Evolutionary conservation across 2,888 invertebrate genomes (phyloP), one percentile per base, ranked within the genome.

Genomic region (Campoletis raptor): DNA sequence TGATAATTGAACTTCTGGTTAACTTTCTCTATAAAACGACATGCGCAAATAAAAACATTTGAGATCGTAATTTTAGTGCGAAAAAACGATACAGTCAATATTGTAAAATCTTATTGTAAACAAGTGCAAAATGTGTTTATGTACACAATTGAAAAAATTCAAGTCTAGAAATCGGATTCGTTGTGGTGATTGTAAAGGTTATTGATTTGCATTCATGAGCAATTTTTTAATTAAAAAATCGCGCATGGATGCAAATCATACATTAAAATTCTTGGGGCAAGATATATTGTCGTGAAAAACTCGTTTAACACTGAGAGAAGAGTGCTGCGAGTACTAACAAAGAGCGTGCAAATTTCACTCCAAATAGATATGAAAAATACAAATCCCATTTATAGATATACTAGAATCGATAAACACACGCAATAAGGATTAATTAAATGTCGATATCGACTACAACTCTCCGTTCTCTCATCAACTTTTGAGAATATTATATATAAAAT

Each of bases 401-500:
- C n/a, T n/a, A 30, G 30, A 30, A 30, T 48, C 45, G 70, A 48
- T 70, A 21, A 4, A 18, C 12, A 24, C 21, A 37, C 2, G n/a
- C 52, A 36, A n/a, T 52, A 36, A 52, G 48, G 48, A 45, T 64
- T 45, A 74, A 84, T 69, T 12, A 69, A n/a, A 30, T n/a, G 36
- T 48, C 73, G 57, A 37, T 42, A 15, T 24, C 37, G 67, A 67
- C 42, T n/a, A 64, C n/a, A 69, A 45, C 18, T 3, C 21, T n/a
- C n/a, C 48, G 30, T 61, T 57, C 45, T 21, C 40, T n/a, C 24
- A 12, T 69, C 40, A n/a, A 30, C n/a, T 45, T 45, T 36, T 18
- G 36, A 6, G 40, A 42, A 67, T 54, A 76, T 80, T 76, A 54
- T 77, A 70, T 70, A 81, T 77, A 12, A 69, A 61, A 82, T 82